Conservation (phyloP, 2,113 vertebrate genomes). For the Carettochelys insculpta region DNA sequence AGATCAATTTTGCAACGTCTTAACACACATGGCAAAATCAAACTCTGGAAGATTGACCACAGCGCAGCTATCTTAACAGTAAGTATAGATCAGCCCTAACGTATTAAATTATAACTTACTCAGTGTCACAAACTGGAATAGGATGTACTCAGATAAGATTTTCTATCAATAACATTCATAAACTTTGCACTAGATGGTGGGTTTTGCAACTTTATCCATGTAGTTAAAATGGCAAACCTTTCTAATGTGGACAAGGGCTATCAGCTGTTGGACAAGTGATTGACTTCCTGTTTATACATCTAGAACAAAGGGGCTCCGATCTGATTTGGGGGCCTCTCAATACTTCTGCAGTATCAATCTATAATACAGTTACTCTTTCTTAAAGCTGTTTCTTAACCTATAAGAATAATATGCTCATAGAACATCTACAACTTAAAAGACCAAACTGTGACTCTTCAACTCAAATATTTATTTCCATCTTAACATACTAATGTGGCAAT, state of each 20-base stretch:
- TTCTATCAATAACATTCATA: not conserved
- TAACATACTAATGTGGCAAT: no score
- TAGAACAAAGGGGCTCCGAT: not conserved
- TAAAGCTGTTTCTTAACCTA: not conserved
- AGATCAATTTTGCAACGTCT: no score
- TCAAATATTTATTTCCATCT: no score
- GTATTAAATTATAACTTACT: not conserved
- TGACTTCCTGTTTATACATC: not conserved
- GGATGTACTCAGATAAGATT: not conserved
- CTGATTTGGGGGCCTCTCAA: not conserved
- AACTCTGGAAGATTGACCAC: no score
- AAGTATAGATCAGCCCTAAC: no score
- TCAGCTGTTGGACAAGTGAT: not conserved
- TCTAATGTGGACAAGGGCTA: not conserved
- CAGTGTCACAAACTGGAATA: not conserved
- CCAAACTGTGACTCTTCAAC: no score
- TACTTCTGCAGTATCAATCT: not conserved
- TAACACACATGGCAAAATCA: no score
- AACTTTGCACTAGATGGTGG: not conserved
- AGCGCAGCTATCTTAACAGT: no score
- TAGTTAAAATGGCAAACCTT: constrained; percentile 2
- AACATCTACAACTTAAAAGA: no score
- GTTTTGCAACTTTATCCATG: not conserved
- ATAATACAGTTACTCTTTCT: not conserved
- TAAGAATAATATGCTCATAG: not conserved